Conservation (phyloP, 2,888 invertebrate genomes). For the Polyploca ridens region DNA sequence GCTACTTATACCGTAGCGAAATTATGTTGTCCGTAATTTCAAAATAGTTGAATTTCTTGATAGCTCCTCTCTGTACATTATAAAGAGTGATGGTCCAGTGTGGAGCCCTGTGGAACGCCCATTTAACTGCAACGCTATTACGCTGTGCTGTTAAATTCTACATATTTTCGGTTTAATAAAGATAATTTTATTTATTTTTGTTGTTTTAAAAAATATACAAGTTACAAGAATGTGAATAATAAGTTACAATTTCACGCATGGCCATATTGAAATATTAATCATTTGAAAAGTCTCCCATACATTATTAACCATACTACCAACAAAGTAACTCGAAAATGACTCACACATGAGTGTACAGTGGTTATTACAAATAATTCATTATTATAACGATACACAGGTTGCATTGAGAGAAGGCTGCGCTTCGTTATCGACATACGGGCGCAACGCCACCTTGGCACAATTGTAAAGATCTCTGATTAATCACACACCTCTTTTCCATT, state of each 20-base stretch:
- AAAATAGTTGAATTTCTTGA: not conserved
- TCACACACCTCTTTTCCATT: conserved; percentile 56
- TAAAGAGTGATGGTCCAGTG: not conserved
- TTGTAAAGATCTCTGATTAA: conserved; percentile 60
- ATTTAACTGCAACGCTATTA: not conserved
- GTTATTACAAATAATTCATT: conserved; percentile 26
- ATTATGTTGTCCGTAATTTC: not conserved
- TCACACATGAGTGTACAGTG: not conserved
- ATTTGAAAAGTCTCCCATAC: not conserved
- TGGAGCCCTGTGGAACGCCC: not conserved
- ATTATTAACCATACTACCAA: not conserved
- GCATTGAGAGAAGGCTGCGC: conserved; percentile 58
- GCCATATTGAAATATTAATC: not conserved
- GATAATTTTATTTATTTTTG: too few species aligned
- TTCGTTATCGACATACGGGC: conserved; percentile 77
- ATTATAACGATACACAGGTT: conserved; percentile 26
- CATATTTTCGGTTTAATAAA: too few species aligned
- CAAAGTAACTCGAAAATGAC: not conserved
- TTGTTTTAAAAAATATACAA: too few species aligned
- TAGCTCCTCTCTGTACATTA: not conserved
- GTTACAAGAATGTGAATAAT: too few species aligned
- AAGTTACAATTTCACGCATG: too few species aligned
- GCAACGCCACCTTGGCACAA: conserved; percentile 69
- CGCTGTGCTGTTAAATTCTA: not conserved
- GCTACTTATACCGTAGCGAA: too few species aligned